These are phyloP conservation scores for Cyphomyrus discorhynchus DNA, from an alignment of 2,113 vertebrate genomes.

Conservation along the genomic window DNA sequence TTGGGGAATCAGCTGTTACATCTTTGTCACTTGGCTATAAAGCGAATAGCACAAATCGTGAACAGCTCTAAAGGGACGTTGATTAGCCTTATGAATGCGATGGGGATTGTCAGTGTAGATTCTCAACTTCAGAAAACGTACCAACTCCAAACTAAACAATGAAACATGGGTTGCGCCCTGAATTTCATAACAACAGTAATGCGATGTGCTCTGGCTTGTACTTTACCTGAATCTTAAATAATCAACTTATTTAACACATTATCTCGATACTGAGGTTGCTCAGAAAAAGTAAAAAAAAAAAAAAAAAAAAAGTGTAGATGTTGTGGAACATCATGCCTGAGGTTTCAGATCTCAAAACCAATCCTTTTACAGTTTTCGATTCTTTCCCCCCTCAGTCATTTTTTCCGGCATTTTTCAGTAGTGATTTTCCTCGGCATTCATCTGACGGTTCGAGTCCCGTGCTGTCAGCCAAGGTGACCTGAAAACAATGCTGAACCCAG, in stretches of 20 bases:
- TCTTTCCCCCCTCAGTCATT: background rate
- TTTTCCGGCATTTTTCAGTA: background rate
- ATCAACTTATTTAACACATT: background rate
- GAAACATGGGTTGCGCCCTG: background rate
- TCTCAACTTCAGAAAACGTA: background rate
- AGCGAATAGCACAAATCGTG: background rate
- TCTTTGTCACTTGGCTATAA: background rate
- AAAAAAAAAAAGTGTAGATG: background rate
- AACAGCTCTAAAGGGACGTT: background rate
- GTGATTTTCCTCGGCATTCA: slow-evolving; percentile 10
- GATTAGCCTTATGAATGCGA: background rate
- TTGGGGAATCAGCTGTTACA: background rate
- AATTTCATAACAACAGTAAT: background rate
- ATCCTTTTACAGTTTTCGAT: background rate
- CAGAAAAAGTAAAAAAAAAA: background rate
- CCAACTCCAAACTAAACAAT: background rate
- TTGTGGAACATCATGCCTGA: background rate
- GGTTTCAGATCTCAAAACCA: background rate
- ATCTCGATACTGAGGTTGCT: background rate
- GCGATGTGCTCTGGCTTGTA: background rate
- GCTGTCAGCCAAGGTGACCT: slow-evolving; percentile 30
- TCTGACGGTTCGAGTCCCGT: background rate
- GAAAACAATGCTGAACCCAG: slow-evolving; percentile 53
- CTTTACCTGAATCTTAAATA: background rate
- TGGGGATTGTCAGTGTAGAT: background rate